Percentiles rank a stretch among this genome's conserved stretches.
These are phyloP conservation scores for Catonia carolina DNA, from an alignment of 2,888 invertebrate genomes.

Conservation along the genomic window DNA sequence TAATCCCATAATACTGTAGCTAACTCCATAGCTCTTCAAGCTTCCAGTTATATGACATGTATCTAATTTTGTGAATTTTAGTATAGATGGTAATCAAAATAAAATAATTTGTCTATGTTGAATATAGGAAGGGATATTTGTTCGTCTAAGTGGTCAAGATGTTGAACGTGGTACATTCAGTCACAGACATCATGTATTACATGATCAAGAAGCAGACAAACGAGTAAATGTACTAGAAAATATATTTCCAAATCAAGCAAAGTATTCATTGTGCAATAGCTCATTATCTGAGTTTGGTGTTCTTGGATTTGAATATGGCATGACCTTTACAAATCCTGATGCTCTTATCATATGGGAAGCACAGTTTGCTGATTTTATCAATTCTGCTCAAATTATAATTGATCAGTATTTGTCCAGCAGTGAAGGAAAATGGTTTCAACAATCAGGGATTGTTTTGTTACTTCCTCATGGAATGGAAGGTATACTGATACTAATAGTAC, in stretches of 20 bases:
- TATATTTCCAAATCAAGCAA: constrained; percentile 64
- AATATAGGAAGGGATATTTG: constrained; percentile 65
- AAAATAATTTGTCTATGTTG: not conserved
- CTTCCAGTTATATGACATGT: no score
- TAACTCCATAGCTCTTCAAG: no score
- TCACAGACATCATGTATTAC: constrained; percentile 71
- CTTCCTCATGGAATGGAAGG: constrained; percentile 71
- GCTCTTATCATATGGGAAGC: constrained; percentile 74
- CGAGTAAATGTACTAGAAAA: constrained; percentile 48
- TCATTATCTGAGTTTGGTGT: constrained; percentile 69
- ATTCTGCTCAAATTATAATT: constrained; percentile 63
- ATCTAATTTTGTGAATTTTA: no score
- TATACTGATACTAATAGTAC: not conserved
- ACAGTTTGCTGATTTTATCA: constrained; percentile 81
- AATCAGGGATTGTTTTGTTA: constrained; percentile 69
- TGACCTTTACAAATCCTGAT: constrained; percentile 65
- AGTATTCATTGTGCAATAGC: constrained; percentile 73
- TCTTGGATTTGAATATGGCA: constrained; percentile 74
- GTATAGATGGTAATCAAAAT: no score
- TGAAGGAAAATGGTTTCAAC: constrained; percentile 76
- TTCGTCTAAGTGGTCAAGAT: constrained; percentile 70
- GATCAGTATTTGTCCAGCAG: constrained; percentile 58
- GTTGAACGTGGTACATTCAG: constrained; percentile 77
- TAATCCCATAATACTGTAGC: no score
- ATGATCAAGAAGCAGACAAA: constrained; percentile 53